A percentile compares a stretch with the other conserved stretches of the same genome.
Conservation (phyloP, 2,113 vertebrate genomes). For the Phyllostomus hastatus region DNA sequence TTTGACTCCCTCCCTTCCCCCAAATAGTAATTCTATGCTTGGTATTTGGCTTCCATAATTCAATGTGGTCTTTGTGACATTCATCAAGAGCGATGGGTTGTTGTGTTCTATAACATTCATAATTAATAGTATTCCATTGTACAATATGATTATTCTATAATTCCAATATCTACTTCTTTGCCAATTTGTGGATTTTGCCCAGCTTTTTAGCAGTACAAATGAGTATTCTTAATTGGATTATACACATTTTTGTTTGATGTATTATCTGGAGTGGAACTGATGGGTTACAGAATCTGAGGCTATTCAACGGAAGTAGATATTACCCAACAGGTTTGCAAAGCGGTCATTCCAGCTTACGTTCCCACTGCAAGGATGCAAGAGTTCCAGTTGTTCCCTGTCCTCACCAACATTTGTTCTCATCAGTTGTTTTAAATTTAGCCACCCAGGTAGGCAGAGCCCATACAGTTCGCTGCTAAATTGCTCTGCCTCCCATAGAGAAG, state of each 20-base stretch:
- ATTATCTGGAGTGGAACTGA: not conserved
- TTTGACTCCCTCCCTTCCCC: too few species aligned
- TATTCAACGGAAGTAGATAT: not conserved
- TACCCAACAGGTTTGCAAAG: not conserved
- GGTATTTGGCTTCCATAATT: not conserved
- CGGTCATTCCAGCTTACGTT: not conserved
- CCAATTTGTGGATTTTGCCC: not conserved
- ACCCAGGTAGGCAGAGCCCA: not conserved
- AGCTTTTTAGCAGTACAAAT: not conserved
- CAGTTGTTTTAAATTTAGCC: not conserved
- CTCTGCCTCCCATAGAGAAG: not conserved
- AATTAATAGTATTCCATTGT: not conserved
- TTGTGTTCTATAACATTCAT: not conserved
- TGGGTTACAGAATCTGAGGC: not conserved
- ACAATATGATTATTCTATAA: not conserved
- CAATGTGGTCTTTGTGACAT: not conserved
- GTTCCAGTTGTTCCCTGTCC: not conserved
- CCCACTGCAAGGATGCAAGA: fast-evolving
- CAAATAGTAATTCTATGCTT: not conserved
- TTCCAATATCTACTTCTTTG: not conserved
- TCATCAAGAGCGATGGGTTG: not conserved
- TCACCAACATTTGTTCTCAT: not conserved
- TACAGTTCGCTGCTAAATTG: not conserved
- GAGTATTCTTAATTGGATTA: not conserved
- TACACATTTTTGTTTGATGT: not conserved